phyloP scores from a whole-genome alignment of 2,888 invertebrate genomes.

The Eupithecia abbreviata region DNA sequence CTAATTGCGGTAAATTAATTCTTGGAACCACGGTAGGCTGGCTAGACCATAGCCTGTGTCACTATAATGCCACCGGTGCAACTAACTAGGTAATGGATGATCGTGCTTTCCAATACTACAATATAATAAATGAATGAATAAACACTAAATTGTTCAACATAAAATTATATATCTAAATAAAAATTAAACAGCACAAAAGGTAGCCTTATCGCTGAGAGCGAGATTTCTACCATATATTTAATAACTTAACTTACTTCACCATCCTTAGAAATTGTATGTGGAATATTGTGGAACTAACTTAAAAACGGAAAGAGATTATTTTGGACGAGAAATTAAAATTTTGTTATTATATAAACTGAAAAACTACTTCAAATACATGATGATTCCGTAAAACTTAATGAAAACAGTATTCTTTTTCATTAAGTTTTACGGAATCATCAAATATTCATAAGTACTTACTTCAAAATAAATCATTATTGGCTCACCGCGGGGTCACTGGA shows the following conservation, averaged over 20 bases:
- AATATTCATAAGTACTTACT: too few species aligned
- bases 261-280: neutral
- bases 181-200: too few species aligned
- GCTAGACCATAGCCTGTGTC: slow-evolving; percentile 13
- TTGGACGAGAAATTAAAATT: neutral
- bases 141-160: too few species aligned
- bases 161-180: too few species aligned
- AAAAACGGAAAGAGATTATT: neutral
- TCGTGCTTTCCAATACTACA: neutral
- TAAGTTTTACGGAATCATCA: too few species aligned
- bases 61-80: slow-evolving; percentile 5
- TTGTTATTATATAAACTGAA: too few species aligned
- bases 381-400: too few species aligned
- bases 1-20: slow-evolving; percentile 67
- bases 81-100: neutral
- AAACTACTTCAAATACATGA: neutral
- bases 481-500: too few species aligned
- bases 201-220: too few species aligned
- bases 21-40: slow-evolving; percentile 48
- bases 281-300: neutral
- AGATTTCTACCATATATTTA: too few species aligned
- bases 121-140: neutral
- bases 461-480: too few species aligned
- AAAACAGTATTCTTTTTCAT: too few species aligned
- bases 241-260: neutral